Percentiles rank a stretch among this genome's conserved stretches.
phyloP scores from a whole-genome alignment of 2,797 vertebrate genomes.

The Poeciliopsis infans region DNA sequence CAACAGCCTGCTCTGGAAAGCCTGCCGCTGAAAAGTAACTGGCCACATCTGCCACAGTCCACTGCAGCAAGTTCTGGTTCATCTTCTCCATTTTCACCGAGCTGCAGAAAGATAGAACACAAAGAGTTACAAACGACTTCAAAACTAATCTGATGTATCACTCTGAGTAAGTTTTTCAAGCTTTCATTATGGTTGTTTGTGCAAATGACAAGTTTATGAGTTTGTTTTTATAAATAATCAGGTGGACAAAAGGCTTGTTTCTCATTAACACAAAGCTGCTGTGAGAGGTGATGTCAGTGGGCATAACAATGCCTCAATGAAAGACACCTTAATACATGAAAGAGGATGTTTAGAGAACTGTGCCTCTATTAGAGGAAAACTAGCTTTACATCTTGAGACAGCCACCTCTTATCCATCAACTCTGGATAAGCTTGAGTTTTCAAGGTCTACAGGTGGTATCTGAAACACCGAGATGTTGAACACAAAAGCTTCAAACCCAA shows the following conservation, averaged over 20 bases:
- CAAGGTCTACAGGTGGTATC: background rate
- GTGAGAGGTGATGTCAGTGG: background rate
- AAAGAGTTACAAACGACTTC: slow-evolving; percentile 9
- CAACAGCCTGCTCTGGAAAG: slow-evolving; percentile 90
- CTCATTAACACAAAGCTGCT: background rate
- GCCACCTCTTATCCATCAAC: background rate
- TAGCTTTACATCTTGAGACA: background rate
- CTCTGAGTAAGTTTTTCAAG: background rate
- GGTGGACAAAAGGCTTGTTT: background rate
- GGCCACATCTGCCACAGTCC: slow-evolving; percentile 90
- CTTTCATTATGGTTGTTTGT: background rate
- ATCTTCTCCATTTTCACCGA: slow-evolving; percentile 81
- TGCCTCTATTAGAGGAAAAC: background rate
- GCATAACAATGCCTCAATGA: background rate
- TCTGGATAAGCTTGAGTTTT: background rate
- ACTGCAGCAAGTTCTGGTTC: slow-evolving; percentile 85
- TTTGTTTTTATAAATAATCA: background rate
- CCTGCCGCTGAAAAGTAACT: slow-evolving; percentile 90
- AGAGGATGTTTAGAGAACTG: background rate
- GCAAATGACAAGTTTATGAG: background rate
- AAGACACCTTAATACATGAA: background rate
- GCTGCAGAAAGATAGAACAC: slow-evolving; percentile 48
- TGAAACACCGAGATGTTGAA: background rate
- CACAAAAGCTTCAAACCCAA: background rate
- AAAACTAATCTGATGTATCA: background rate